Evolutionary conservation across 2,888 invertebrate species (phyloP).

Genomic region (Lomographa bimaculata): DNA sequence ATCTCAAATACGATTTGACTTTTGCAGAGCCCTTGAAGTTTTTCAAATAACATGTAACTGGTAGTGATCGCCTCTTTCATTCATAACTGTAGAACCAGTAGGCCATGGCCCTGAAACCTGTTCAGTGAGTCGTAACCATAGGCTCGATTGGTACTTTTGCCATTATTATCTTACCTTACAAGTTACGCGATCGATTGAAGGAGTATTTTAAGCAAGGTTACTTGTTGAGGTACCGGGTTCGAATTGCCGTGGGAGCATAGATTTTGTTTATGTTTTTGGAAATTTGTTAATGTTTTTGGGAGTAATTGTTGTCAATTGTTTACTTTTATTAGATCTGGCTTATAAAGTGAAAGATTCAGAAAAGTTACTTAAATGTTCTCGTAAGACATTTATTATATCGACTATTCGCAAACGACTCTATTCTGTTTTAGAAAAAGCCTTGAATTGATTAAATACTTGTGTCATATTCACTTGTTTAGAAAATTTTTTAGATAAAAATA

Average conservation of each 20-base stretch:
- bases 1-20: too few species aligned
- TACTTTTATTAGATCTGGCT: too few species aligned
- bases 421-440: conserved; percentile 10
- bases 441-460: conserved; percentile 9
- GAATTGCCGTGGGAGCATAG: too few species aligned
- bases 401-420: conserved; percentile 10
- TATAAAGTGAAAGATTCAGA: too few species aligned
- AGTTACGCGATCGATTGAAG: too few species aligned
- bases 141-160: conserved; percentile 10
- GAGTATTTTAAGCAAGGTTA: background rate
- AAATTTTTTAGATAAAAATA: too few species aligned
- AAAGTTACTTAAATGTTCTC: too few species aligned
- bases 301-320: too few species aligned
- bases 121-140: conserved; percentile 22
- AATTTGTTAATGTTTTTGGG: too few species aligned
- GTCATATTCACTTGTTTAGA: conserved; percentile 6
- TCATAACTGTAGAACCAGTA: conserved; percentile 39
- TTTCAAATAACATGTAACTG: conserved; percentile 17
- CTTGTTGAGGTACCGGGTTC: too few species aligned
- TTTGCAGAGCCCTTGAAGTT: background rate
- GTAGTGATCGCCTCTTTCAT: conserved; percentile 32
- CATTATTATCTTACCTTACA: too few species aligned
- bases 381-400: conserved; percentile 11
- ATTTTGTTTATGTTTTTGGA: too few species aligned
- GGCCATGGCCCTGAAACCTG: conserved; percentile 47